Percentiles rank a stretch among this genome's conserved stretches.
Conservation (phyloP, 2,888 invertebrate genomes). For the Bombylius discolor region DNA sequence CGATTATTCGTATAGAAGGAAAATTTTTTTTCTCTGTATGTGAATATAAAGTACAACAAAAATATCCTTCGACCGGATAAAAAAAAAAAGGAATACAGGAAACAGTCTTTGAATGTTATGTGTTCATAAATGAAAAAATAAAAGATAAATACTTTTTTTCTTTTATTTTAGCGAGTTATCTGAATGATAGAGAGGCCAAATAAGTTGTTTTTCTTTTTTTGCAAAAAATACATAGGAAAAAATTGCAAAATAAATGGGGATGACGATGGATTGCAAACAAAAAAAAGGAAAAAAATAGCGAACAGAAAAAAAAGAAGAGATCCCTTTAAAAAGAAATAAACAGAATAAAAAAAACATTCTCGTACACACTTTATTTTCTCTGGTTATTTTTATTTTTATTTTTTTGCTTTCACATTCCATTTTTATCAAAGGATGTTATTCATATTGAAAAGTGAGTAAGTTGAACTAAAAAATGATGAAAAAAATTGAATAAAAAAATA, state of each 20-base stretch:
- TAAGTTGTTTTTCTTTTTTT: neutral
- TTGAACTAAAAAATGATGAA: neutral
- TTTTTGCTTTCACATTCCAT: neutral
- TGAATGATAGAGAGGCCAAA: constrained; percentile 3
- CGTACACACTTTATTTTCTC: neutral
- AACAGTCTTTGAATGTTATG: neutral
- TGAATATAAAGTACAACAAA: no score
- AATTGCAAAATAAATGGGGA: neutral
- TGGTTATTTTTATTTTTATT: neutral
- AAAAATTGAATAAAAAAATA: neutral
- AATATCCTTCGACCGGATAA: no score
- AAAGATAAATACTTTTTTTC: no score
- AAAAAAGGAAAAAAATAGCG: neutral
- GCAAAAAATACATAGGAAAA: neutral
- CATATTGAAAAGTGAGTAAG: neutral
- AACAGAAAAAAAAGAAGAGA: no score
- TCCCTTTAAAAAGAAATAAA: no score
- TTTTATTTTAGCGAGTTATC: constrained; percentile 1
- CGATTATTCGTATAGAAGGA: no score
- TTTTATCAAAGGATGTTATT: constrained; percentile 8
- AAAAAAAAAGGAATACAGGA: neutral
- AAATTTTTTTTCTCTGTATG: neutral
- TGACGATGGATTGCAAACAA: neutral
- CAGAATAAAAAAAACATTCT: neutral
- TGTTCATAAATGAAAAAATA: neutral